phyloP scores from a whole-genome alignment of 2,113 vertebrate species.

The Pterophyllum scalare region DNA sequence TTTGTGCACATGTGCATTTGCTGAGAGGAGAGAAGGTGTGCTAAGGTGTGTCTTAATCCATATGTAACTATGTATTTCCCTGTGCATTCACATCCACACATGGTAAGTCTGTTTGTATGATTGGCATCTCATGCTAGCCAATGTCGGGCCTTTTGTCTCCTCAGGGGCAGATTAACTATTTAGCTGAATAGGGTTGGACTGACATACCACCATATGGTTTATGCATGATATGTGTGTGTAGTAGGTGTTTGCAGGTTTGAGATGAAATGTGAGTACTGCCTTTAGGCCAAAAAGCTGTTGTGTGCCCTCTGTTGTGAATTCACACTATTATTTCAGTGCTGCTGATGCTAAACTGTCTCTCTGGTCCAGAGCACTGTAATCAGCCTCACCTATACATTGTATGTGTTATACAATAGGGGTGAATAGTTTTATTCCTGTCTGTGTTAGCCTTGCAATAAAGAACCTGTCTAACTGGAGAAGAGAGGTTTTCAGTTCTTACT shows the following conservation, averaged over 20 bases:
- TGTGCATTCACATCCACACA: neutral
- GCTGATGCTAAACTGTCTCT: too few species aligned
- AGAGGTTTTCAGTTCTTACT: too few species aligned
- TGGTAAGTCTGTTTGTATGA: conserved; percentile 30
- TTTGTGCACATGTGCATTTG: too few species aligned
- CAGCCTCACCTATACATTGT: too few species aligned
- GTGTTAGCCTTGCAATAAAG: too few species aligned
- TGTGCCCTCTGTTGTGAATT: conserved; percentile 11
- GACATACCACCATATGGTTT: conserved; percentile 61
- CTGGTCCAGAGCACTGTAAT: too few species aligned
- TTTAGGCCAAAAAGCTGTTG: conserved; percentile 49
- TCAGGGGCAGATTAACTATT: conserved; percentile 57
- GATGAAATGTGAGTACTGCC: conserved; percentile 16
- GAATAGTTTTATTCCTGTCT: too few species aligned
- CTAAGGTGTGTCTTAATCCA: neutral
- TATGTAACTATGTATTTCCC: conserved; percentile 11
- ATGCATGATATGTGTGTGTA: conserved; percentile 22
- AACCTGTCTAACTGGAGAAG: too few species aligned
- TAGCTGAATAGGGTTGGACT: conserved; percentile 44
- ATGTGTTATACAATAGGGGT: too few species aligned
- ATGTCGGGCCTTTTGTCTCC: conserved; percentile 13
- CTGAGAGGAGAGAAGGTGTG: neutral
- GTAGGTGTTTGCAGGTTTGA: conserved; percentile 43
- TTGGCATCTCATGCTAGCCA: conserved; percentile 39
- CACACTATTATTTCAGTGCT: neutral